Conservation (phyloP, 1,140 invertebrate species). For the Atta colombica region DNA sequence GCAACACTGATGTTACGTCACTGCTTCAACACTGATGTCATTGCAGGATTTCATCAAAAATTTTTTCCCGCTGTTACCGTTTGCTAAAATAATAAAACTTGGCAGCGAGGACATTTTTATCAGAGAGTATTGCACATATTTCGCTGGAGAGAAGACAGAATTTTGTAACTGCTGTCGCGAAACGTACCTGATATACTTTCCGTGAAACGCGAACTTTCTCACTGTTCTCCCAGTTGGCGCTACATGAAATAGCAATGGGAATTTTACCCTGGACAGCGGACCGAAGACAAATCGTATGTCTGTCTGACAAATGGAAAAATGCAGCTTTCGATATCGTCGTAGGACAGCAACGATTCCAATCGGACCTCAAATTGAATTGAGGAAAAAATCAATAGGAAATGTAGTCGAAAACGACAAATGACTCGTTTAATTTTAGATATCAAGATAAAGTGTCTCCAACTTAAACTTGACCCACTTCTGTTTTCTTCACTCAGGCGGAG, state of each 20-base stretch:
- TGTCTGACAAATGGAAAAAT: conserved; percentile 66
- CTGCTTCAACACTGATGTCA: neutral
- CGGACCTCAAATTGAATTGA: conserved; percentile 50
- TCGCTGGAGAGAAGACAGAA: conserved; percentile 50
- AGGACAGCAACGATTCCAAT: conserved; percentile 9
- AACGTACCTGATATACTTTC: conserved; percentile 58
- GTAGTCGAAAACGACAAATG: conserved; percentile 54
- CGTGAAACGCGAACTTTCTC: conserved; percentile 38
- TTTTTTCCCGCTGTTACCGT: conserved; percentile 25
- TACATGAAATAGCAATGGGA: conserved; percentile 42
- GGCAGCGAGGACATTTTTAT: conserved; percentile 44
- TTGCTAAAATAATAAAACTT: conserved; percentile 55
- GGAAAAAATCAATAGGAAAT: conserved; percentile 31
- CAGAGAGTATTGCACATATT: conserved; percentile 49
- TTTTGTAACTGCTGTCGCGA: conserved; percentile 62
- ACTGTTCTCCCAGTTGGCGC: conserved; percentile 50
- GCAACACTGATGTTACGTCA: neutral
- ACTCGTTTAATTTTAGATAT: conserved; percentile 55
- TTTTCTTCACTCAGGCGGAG: neutral
- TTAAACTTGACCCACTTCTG: conserved; percentile 55
- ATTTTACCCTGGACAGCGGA: conserved; percentile 39
- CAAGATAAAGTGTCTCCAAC: conserved; percentile 19
- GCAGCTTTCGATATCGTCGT: conserved; percentile 49
- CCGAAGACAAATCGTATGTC: conserved; percentile 55
- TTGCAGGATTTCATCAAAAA: conserved; percentile 30